Conservation (phyloP, 2,113 vertebrate genomes). For the Hemichromis elongatus region DNA sequence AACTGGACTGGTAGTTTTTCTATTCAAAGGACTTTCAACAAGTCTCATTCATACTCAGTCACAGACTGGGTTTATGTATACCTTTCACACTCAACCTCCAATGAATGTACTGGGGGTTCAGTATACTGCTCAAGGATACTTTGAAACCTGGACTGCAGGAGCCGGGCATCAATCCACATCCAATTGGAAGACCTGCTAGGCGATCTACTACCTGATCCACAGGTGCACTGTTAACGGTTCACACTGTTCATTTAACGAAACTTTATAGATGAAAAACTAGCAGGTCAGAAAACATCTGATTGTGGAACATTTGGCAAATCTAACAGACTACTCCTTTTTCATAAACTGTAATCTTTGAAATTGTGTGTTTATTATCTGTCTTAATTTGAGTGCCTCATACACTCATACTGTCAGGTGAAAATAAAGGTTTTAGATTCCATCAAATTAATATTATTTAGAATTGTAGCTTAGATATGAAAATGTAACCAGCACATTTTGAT, state of each 20-base stretch:
- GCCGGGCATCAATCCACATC: background rate
- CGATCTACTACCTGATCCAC: background rate
- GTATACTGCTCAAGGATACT: background rate
- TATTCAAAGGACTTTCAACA: background rate
- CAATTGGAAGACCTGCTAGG: background rate
- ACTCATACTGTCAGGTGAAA: background rate
- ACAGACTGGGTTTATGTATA: background rate
- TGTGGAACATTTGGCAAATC: background rate
- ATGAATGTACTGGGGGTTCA: background rate
- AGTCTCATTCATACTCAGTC: too few relatives aligned
- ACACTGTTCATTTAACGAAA: background rate
- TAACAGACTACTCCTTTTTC: background rate
- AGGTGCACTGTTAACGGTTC: background rate
- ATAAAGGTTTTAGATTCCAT: accelerated
- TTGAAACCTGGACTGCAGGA: background rate
- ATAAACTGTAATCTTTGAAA: background rate
- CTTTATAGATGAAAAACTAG: background rate
- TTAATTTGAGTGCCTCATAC: background rate
- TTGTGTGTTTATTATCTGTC: background rate
- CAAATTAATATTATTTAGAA: background rate
- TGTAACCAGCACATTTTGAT: background rate
- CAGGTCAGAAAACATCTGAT: background rate
- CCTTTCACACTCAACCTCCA: background rate
- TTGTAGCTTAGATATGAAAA: background rate
- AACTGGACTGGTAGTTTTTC: background rate